Conservation (phyloP, 2,113 vertebrate species). For the Catharus minimus region DNA sequence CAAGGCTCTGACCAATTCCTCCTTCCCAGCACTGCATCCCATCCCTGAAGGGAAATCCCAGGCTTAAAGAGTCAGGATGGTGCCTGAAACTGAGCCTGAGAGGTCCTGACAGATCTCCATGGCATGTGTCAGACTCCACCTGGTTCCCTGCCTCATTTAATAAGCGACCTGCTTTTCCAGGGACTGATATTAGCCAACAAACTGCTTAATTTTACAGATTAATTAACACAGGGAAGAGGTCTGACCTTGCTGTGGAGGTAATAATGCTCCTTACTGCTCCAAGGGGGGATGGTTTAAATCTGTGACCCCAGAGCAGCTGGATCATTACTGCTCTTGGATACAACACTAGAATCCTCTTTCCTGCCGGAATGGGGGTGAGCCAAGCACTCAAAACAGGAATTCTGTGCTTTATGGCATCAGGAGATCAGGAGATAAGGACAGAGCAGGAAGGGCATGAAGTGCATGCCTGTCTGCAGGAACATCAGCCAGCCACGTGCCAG, state of each 20-base stretch:
- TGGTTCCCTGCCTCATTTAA: not conserved
- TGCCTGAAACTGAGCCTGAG: not conserved
- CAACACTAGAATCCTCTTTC: not conserved
- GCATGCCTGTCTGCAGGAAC: not conserved
- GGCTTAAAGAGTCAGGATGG: not conserved
- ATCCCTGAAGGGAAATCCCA: not conserved
- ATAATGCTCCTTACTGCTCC: not conserved
- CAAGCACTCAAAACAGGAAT: not conserved
- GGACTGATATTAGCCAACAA: not conserved
- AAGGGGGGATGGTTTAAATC: not conserved
- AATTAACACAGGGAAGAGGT: not conserved
- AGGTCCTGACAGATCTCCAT: not conserved
- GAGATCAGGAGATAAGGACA: not conserved
- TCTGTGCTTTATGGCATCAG: not conserved
- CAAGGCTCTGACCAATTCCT: not conserved
- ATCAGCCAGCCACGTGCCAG: not conserved
- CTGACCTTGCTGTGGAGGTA: not conserved
- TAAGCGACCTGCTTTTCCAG: not conserved
- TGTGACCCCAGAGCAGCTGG: not conserved
- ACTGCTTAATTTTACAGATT: constrained; percentile 18
- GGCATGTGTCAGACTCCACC: not conserved
- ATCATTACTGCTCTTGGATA: not conserved
- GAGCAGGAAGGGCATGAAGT: constrained; percentile 21
- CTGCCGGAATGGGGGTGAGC: not conserved
- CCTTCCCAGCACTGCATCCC: not conserved